phyloP scores from a whole-genome alignment of 2,113 vertebrate species.

The Aegypius monachus region DNA sequence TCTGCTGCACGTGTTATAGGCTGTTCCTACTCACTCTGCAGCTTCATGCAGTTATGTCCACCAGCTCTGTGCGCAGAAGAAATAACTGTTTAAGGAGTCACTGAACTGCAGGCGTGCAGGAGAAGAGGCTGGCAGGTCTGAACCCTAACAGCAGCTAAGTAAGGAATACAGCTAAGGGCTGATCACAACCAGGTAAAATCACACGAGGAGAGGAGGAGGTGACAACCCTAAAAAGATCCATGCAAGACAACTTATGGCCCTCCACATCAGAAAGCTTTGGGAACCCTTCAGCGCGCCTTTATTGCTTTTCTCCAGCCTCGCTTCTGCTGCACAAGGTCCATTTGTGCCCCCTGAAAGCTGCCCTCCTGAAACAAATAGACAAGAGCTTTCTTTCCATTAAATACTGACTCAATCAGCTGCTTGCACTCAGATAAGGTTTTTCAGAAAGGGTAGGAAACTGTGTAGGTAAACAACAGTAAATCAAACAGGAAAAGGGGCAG shows the following conservation, averaged over 20 bases:
- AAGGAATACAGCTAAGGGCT: not conserved
- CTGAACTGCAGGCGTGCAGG: fast-evolving
- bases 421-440: not conserved
- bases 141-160: not conserved
- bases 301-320: not conserved
- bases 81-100: not conserved
- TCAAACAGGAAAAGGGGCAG: not conserved
- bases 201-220: fast-evolving
- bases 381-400: not conserved
- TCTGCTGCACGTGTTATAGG: fast-evolving
- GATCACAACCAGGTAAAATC: not conserved
- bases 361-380: not conserved
- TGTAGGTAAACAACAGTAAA: slow-evolving; percentile 4
- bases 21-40: not conserved
- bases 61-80: not conserved
- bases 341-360: not conserved
- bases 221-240: not conserved
- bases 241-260: not conserved
- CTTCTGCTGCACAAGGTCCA: not conserved
- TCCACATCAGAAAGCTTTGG: not conserved
- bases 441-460: not conserved
- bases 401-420: not conserved
- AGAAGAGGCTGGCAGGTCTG: not conserved
- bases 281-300: not conserved
- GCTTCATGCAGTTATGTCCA: not conserved